Evolutionary conservation across 1,140 invertebrate species (phyloP).

Genomic region (Formica exsecta): DNA sequence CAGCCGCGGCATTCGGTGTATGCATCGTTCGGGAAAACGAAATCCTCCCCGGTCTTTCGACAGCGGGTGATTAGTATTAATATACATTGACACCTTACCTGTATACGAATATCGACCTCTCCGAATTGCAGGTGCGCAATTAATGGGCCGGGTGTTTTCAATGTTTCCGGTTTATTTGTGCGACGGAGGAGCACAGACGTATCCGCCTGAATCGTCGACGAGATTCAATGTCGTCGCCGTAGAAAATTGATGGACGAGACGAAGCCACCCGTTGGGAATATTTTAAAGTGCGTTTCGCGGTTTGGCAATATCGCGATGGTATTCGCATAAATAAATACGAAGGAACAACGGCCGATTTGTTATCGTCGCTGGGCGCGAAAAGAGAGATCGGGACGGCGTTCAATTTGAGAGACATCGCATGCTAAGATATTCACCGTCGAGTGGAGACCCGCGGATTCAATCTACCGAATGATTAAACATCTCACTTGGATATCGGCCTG

Average conservation of each 20-base stretch:
- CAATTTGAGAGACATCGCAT: conserved; percentile 73
- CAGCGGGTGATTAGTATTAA: conserved; percentile 54
- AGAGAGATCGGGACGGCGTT: conserved; percentile 67
- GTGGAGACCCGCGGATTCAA: conserved; percentile 78
- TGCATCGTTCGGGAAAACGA: not conserved
- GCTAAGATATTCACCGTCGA: conserved; percentile 81
- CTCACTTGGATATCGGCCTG: conserved; percentile 73
- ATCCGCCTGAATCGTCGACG: not conserved
- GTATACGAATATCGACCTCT: not conserved
- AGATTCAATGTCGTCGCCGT: not conserved
- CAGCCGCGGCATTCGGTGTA: conserved; percentile 21
- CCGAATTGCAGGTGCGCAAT: not conserved
- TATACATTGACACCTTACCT: not conserved
- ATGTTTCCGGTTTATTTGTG: not conserved
- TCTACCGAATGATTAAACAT: conserved; percentile 82
- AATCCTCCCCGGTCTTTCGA: conserved; percentile 11
- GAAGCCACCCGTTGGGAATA: conserved; percentile 23
- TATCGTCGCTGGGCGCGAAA: not conserved
- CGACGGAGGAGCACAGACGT: too few species aligned
- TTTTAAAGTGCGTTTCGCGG: conserved; percentile 38
- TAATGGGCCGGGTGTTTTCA: not conserved
- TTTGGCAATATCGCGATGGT: conserved; percentile 24
- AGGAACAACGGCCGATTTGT: conserved; percentile 47
- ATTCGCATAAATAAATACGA: conserved; percentile 57
- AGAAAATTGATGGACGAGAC: conserved; percentile 32